phyloP scores from a whole-genome alignment of 2,888 invertebrate genomes.

The Cephus pulcher region DNA sequence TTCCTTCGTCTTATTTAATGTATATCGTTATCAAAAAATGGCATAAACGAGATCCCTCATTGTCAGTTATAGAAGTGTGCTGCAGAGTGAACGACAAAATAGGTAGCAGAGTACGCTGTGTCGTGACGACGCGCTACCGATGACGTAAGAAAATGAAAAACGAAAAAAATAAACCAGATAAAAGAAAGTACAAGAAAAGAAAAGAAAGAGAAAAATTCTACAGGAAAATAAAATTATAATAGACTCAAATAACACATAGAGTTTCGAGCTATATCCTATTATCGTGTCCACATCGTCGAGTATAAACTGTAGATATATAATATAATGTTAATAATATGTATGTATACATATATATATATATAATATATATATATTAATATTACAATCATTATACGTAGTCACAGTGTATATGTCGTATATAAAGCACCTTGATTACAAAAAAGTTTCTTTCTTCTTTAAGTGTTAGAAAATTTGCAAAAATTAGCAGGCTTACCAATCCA shows the following conservation, averaged over 20 bases:
- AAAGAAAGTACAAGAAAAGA: constrained; percentile 9
- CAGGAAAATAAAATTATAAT: constrained; percentile 15
- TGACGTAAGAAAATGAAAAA: constrained; percentile 9
- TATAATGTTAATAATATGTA: constrained; percentile 39
- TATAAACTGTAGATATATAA: constrained; percentile 40
- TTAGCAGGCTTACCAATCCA: constrained; percentile 33
- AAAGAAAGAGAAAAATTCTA: constrained; percentile 10
- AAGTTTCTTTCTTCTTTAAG: constrained; percentile 27
- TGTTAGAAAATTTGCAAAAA: constrained; percentile 49
- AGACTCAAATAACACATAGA: constrained; percentile 38
- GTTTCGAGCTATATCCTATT: constrained; percentile 37
- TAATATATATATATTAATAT: constrained; percentile 32
- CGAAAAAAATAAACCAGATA: not conserved
- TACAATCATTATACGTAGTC: constrained; percentile 30
- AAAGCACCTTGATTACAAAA: constrained; percentile 60
- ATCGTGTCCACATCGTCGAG: constrained; percentile 40
- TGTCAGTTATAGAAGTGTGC: constrained; percentile 31
- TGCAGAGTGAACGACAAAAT: not conserved
- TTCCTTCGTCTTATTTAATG: constrained; percentile 24
- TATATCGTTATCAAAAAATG: constrained; percentile 49
- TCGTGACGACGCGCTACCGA: not conserved
- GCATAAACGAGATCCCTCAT: constrained; percentile 51
- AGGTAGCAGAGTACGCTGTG: not conserved
- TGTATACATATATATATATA: constrained; percentile 43
- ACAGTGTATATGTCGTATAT: constrained; percentile 39